phyloP scores from a whole-genome alignment of 1,140 invertebrate species.

The Coptotermes formosanus region DNA sequence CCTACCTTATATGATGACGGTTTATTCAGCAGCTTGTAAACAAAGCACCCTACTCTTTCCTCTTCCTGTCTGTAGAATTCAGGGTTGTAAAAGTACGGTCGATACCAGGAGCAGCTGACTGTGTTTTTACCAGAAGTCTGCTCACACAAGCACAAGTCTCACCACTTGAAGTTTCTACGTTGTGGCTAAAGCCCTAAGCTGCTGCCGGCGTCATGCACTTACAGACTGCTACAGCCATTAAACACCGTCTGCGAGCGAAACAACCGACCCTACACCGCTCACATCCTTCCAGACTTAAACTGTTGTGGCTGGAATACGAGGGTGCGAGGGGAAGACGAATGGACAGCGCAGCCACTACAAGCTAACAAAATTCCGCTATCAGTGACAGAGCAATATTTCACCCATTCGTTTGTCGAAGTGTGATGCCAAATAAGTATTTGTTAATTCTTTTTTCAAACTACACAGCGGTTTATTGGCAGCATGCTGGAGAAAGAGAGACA shows the following conservation, averaged over 20 bases:
- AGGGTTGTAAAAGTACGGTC: slow-evolving; percentile 4
- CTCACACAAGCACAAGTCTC: background rate
- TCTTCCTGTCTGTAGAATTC: background rate
- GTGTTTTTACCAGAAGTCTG: background rate
- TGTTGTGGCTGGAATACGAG: background rate
- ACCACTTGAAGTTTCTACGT: background rate
- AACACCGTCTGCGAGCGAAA: background rate
- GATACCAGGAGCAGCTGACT: slow-evolving; percentile 6
- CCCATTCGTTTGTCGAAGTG: no score
- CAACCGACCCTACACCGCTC: background rate
- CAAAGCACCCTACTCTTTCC: background rate
- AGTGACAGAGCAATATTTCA: background rate
- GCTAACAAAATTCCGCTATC: background rate
- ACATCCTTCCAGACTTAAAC: slow-evolving; percentile 5
- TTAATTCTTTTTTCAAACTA: no score
- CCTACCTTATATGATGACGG: background rate
- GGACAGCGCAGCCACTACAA: background rate
- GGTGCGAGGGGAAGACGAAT: background rate
- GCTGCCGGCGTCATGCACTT: background rate
- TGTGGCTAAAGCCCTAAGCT: background rate
- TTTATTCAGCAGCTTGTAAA: background rate
- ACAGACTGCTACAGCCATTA: background rate
- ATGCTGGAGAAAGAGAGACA: no score
- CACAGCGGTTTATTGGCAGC: no score
- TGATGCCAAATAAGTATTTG: no score